These are phyloP conservation scores for Alitta virens DNA, from an alignment of 2,888 invertebrate genomes.

Conservation along the genomic window DNA sequence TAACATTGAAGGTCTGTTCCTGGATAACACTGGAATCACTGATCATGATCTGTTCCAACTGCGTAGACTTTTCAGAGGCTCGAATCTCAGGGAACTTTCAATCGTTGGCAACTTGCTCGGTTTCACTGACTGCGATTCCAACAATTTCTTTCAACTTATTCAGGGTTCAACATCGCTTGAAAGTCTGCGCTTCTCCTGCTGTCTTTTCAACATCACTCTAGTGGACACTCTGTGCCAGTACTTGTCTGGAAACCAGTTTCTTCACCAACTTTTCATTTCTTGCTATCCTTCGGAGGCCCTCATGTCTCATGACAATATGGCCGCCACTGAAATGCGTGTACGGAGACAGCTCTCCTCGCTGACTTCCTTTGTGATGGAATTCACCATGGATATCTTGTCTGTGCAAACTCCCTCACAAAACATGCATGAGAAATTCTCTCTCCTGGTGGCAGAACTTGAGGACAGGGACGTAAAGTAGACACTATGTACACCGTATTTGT, in stretches of 20 bases:
- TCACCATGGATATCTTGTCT: background rate
- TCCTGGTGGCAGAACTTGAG: too few species aligned
- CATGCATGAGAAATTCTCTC: too few species aligned
- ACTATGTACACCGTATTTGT: too few species aligned
- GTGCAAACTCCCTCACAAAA: background rate
- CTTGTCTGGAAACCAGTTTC: background rate
- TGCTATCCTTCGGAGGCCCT: background rate
- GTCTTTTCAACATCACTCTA: background rate
- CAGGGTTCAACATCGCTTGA: background rate
- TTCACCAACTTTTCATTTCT: background rate
- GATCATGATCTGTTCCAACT: background rate
- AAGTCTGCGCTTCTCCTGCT: constrained; percentile 1
- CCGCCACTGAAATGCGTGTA: background rate
- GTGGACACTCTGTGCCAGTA: background rate
- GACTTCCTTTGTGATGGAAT: background rate
- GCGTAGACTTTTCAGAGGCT: background rate
- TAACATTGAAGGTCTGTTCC: background rate
- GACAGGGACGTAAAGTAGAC: too few species aligned
- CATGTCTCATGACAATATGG: background rate
- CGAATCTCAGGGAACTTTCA: background rate
- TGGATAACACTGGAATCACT: constrained; percentile 5
- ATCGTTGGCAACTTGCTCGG: constrained; percentile 5
- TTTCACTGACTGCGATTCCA: background rate
- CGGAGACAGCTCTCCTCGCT: background rate
- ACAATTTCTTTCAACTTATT: background rate